A percentile compares a stretch with the other conserved stretches of the same genome.
Evolutionary conservation across 2,113 vertebrate species (phyloP).

Genomic region (Psophia crepitans): DNA sequence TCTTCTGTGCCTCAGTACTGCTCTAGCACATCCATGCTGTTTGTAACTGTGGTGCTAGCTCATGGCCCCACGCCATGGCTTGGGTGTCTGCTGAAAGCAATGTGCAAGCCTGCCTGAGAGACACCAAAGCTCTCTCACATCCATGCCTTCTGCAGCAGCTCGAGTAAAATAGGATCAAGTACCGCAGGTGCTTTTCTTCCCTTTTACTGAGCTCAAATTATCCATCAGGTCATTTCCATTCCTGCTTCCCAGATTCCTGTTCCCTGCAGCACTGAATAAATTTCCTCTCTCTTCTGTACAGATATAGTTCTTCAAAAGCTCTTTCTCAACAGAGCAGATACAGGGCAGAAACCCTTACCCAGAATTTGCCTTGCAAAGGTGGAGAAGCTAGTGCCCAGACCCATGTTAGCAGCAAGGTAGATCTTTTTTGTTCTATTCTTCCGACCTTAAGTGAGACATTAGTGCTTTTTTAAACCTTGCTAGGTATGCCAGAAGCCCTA

Average conservation of each 20-base stretch:
- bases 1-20: background rate
- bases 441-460: background rate
- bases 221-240: background rate
- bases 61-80: background rate
- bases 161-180: background rate
- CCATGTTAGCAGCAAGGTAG: background rate
- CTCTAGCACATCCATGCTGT: background rate
- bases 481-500: background rate
- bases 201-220: background rate
- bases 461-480: background rate
- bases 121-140: background rate
- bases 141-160: background rate
- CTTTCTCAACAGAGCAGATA: background rate
- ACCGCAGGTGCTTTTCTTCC: background rate
- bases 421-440: background rate
- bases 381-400: background rate
- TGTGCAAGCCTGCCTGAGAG: background rate
- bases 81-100: background rate
- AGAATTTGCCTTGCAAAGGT: background rate
- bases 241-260: background rate
- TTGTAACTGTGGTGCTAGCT: background rate
- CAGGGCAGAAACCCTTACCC: background rate
- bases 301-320: background rate
- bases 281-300: background rate
- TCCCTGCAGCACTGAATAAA: background rate